Conservation (phyloP, 2,888 invertebrate species). For the Tiphia femorata region DNA sequence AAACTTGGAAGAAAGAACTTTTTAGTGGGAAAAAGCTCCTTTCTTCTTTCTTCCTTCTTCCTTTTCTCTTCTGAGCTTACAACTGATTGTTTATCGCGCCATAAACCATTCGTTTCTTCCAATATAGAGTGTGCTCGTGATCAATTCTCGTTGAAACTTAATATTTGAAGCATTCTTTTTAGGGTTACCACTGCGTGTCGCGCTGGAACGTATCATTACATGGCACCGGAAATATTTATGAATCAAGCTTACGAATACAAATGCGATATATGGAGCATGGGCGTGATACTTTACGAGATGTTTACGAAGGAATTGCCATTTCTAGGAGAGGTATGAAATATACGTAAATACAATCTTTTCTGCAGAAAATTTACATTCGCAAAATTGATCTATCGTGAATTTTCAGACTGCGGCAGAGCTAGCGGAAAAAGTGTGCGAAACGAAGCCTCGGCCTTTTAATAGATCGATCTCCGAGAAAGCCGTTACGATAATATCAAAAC, state of each 20-base stretch:
- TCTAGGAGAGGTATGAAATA: slow-evolving; percentile 36
- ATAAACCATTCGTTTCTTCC: too few species aligned
- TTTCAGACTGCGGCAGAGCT: background rate
- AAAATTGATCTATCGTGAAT: too few species aligned
- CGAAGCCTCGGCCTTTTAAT: slow-evolving; percentile 37
- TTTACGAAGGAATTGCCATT: slow-evolving; percentile 56
- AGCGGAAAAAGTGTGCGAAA: background rate
- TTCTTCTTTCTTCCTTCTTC: too few species aligned
- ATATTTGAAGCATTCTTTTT: background rate
- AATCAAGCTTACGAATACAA: slow-evolving; percentile 82
- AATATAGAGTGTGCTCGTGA: too few species aligned
- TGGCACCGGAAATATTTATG: slow-evolving; percentile 88
- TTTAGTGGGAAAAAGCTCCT: background rate
- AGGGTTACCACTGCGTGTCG: slow-evolving; percentile 27
- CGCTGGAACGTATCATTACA: slow-evolving; percentile 74
- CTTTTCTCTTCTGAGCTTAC: too few species aligned
- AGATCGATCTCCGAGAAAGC: slow-evolving; percentile 31
- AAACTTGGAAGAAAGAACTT: too few species aligned
- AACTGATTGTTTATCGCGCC: too few species aligned
- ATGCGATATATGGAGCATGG: slow-evolving; percentile 89
- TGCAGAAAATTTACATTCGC: too few species aligned
- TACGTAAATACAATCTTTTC: too few species aligned
- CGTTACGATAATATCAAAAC: slow-evolving; percentile 55
- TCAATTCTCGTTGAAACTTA: background rate
- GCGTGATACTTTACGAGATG: slow-evolving; percentile 87